Conservation (phyloP, 1,140 invertebrate genomes). For the Pseudomyrmex sp. region DNA sequence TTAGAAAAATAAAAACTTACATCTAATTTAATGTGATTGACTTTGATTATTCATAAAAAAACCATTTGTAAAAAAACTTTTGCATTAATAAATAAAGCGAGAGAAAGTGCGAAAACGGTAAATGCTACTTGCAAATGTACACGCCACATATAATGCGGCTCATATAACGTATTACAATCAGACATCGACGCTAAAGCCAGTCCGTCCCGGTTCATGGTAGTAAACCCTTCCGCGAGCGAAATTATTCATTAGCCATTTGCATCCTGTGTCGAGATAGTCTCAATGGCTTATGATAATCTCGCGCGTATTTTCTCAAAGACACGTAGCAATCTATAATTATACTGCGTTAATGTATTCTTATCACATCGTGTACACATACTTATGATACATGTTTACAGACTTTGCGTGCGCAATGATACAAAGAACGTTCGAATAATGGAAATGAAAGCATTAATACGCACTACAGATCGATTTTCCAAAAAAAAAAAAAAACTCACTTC, state of each 20-base stretch:
- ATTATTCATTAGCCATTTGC: slow-evolving; percentile 57
- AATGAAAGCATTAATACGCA: too few species aligned
- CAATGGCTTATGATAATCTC: slow-evolving; percentile 52
- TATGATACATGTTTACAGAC: too few species aligned
- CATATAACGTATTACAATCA: slow-evolving; percentile 51
- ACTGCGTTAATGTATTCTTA: slow-evolving; percentile 18
- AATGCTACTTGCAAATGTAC: not conserved
- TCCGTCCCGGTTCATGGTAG: slow-evolving; percentile 13
- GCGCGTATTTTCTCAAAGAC: slow-evolving; percentile 34
- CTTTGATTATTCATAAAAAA: not conserved
- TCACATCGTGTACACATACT: not conserved
- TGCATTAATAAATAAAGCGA: not conserved
- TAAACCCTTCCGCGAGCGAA: slow-evolving; percentile 49
- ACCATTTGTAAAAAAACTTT: not conserved
- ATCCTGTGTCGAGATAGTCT: slow-evolving; percentile 48
- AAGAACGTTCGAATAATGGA: not conserved
- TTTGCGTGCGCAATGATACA: not conserved
- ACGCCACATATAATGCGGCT: slow-evolving; percentile 4
- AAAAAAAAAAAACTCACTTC: too few species aligned
- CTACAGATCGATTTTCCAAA: too few species aligned
- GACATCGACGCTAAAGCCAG: slow-evolving; percentile 44
- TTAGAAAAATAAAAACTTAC: not conserved
- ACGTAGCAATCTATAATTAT: slow-evolving; percentile 1
- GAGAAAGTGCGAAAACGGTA: not conserved
- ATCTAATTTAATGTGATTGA: not conserved